A percentile compares a stretch with the other conserved stretches of the same genome.
Evolutionary conservation across 2,888 invertebrate genomes (phyloP).

Genomic region (Ceriagrion tenellum): DNA sequence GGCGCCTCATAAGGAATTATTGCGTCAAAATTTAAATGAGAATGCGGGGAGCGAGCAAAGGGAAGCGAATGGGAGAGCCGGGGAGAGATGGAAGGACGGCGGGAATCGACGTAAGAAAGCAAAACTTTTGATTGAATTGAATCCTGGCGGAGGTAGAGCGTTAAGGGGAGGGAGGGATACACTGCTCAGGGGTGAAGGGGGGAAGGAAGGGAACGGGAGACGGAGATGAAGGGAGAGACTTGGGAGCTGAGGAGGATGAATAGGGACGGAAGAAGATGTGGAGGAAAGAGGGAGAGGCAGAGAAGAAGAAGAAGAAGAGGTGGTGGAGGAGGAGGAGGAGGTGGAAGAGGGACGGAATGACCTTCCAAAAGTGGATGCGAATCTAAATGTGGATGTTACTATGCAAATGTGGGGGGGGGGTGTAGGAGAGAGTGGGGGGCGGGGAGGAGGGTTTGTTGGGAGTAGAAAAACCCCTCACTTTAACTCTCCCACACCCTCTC

Average conservation of each 20-base stretch:
- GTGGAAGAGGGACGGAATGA: not conserved
- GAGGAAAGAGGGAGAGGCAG: not conserved
- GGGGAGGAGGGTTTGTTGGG: not conserved
- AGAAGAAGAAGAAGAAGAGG: not conserved
- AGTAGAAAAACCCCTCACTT: not conserved
- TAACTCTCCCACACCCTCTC: not conserved
- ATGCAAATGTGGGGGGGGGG: not conserved
- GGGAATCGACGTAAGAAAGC: constrained; percentile 31
- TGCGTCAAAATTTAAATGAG: constrained; percentile 36
- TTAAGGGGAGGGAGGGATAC: no score
- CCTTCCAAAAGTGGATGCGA: not conserved
- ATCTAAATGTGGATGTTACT: constrained; percentile 1
- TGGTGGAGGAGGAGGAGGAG: not conserved
- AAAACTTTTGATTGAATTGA: constrained; percentile 21
- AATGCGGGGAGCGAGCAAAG: not conserved
- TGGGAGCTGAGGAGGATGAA: not conserved
- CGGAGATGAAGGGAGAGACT: not conserved
- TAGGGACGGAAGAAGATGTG: not conserved
- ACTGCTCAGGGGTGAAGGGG: not conserved
- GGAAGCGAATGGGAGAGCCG: not conserved
- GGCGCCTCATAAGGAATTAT: not conserved
- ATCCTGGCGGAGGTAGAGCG: not conserved
- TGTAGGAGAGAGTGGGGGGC: not conserved
- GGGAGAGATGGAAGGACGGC: not conserved
- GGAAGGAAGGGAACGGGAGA: not conserved